phyloP scores from a whole-genome alignment of 2,888 invertebrate species.

The Drosophila borealis region DNA sequence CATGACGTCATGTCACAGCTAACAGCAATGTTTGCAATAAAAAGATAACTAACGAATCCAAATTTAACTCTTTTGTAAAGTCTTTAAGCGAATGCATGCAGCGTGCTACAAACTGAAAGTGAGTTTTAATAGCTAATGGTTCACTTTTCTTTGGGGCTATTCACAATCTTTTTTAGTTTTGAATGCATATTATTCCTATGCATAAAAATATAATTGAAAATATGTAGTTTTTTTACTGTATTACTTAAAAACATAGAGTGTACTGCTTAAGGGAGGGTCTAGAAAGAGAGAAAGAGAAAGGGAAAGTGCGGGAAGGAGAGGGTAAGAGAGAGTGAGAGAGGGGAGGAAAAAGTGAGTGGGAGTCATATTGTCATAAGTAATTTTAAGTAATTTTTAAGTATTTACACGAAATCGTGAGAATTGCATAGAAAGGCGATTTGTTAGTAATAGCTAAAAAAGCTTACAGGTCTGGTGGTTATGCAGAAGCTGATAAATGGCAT shows the following conservation, averaged over 20 bases:
- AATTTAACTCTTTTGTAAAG: background rate
- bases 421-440: no score
- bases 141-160: conserved; percentile 2
- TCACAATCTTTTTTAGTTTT: conserved; percentile 9
- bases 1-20: conserved; percentile 21
- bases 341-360: background rate
- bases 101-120: background rate
- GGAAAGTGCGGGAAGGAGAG: background rate
- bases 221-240: background rate
- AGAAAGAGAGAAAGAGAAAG: background rate
- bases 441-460: no score
- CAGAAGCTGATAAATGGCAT: no score
- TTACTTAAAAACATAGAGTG: no score
- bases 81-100: background rate
- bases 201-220: background rate
- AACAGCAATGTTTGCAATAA: conserved; percentile 19
- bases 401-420: no score
- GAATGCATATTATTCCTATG: conserved; percentile 1
- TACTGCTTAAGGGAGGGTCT: no score
- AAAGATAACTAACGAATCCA: conserved; percentile 7
- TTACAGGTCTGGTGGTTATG: no score
- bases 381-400: no score
- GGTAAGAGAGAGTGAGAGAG: background rate
- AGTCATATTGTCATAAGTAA: no score
- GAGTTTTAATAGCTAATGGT: conserved; percentile 14